Percentiles rank a stretch among this genome's conserved stretches.
Evolutionary conservation across 2,888 invertebrate genomes (phyloP).

Genomic region (Troilus luridus): DNA sequence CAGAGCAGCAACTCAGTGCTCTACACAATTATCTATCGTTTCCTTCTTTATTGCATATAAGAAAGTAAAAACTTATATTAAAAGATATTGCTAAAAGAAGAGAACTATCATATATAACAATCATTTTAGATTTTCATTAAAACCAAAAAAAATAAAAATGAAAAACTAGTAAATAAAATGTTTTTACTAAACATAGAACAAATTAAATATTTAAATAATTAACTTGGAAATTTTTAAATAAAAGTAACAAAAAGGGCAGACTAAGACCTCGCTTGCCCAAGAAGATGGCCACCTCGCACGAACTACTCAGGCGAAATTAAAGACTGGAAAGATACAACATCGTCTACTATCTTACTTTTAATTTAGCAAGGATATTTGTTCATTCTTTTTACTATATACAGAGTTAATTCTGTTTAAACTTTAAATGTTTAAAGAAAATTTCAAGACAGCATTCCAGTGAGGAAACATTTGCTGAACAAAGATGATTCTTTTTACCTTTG

Average conservation of each 20-base stretch:
- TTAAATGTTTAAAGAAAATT: not conserved
- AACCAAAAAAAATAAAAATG: too few species aligned
- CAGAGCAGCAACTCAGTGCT: too few species aligned
- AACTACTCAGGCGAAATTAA: slow-evolving; percentile 29
- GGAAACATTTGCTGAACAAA: not conserved
- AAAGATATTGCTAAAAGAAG: too few species aligned
- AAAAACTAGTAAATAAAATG: too few species aligned
- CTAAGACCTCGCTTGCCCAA: not conserved
- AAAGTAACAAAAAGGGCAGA: not conserved
- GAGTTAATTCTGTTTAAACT: not conserved
- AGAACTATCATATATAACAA: too few species aligned
- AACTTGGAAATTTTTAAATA: not conserved
- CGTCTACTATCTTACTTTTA: not conserved
- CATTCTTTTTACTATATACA: not conserved
- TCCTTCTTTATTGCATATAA: too few species aligned
- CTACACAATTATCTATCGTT: too few species aligned
- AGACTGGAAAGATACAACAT: not conserved
- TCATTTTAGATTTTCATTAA: too few species aligned
- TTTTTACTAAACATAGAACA: not conserved
- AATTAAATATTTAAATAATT: not conserved
- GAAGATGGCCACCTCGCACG: not conserved
- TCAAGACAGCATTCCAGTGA: not conserved
- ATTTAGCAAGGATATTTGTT: not conserved
- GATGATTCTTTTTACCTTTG: not conserved
- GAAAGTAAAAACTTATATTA: too few species aligned